A percentile compares a stretch with the other conserved stretches of the same genome.
phyloP scores from a whole-genome alignment of 2,888 invertebrate species.

The Leucophenga maculata region DNA sequence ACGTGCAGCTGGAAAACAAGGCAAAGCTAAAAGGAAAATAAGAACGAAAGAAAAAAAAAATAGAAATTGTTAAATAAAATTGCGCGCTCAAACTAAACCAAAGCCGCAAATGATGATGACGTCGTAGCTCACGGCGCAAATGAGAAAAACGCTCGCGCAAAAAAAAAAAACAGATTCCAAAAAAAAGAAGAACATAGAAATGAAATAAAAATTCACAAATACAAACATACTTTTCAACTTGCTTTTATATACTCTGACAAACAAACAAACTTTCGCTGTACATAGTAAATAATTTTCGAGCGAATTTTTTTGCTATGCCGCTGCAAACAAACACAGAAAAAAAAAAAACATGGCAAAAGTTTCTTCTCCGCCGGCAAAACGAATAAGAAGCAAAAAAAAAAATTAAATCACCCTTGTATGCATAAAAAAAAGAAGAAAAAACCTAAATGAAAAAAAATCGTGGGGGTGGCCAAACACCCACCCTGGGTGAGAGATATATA shows the following conservation, averaged over 20 bases:
- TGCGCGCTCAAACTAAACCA: constrained; percentile 42
- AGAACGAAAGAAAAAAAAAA: too few species aligned
- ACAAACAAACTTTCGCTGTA: not conserved
- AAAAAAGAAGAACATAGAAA: constrained; percentile 49
- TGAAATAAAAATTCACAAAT: constrained; percentile 47
- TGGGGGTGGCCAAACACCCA: constrained; percentile 19
- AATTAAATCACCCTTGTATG: constrained; percentile 35
- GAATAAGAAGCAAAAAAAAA: constrained; percentile 41
- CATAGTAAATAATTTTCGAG: not conserved
- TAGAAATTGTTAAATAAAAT: not conserved
- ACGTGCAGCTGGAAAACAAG: not conserved
- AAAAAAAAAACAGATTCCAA: constrained; percentile 9
- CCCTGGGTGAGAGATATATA: not conserved
- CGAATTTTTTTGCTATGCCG: constrained; percentile 10
- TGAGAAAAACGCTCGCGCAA: not conserved
- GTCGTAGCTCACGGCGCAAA: constrained; percentile 7
- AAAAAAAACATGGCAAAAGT: constrained; percentile 41
- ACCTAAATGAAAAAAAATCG: constrained; percentile 10
- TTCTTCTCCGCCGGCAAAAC: constrained; percentile 50
- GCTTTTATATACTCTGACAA: too few species aligned
- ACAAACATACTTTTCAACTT: not conserved
- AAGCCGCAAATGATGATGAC: constrained; percentile 49
- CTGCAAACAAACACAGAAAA: constrained; percentile 1
- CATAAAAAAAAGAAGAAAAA: constrained; percentile 21
- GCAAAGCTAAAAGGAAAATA: too few species aligned